phyloP scores from a whole-genome alignment of 37 sponge, comb jelly and placozoan genomes.

The Ephydatia muelleri region DNA sequence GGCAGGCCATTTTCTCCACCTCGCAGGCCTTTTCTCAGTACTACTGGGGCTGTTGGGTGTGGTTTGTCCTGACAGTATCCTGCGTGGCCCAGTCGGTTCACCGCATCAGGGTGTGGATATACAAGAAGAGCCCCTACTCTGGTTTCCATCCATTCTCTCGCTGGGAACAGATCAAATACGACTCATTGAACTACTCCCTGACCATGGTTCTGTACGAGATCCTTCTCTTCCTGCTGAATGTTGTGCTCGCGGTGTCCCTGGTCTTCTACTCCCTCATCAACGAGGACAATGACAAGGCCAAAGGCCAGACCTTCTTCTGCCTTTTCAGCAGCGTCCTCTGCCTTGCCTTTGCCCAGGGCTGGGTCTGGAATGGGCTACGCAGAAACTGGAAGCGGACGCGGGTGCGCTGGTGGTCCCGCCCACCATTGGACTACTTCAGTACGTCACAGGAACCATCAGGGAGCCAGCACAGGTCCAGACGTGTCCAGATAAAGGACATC shows the following conservation, averaged over 20 bases:
- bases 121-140: slow-evolving; percentile 17
- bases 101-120: slow-evolving; percentile 22
- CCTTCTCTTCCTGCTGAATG: slow-evolving; percentile 32
- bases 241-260: slow-evolving; percentile 49
- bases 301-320: slow-evolving; percentile 84
- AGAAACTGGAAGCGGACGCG: background rate
- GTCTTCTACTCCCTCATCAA: slow-evolving; percentile 68
- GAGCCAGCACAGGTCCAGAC: background rate
- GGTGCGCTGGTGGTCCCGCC: too few species aligned
- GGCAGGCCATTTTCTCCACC: background rate
- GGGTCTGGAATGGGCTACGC: slow-evolving; percentile 17
- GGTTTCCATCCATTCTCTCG: slow-evolving; percentile 14
- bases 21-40: slow-evolving; percentile 43
- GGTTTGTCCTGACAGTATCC: slow-evolving; percentile 59
- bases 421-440: too few species aligned
- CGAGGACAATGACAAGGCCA: slow-evolving; percentile 62
- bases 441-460: too few species aligned
- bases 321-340: slow-evolving; percentile 48
- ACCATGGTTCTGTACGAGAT: slow-evolving; percentile 33
- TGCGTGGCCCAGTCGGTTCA: slow-evolving; percentile 49
- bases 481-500: background rate
- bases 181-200: slow-evolving; percentile 18
- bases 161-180: slow-evolving; percentile 28
- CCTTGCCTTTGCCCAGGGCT: slow-evolving; percentile 49
- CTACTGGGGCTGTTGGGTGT: slow-evolving; percentile 71